Conservation (phyloP, 2,113 vertebrate genomes). For the Grallaria varia region DNA sequence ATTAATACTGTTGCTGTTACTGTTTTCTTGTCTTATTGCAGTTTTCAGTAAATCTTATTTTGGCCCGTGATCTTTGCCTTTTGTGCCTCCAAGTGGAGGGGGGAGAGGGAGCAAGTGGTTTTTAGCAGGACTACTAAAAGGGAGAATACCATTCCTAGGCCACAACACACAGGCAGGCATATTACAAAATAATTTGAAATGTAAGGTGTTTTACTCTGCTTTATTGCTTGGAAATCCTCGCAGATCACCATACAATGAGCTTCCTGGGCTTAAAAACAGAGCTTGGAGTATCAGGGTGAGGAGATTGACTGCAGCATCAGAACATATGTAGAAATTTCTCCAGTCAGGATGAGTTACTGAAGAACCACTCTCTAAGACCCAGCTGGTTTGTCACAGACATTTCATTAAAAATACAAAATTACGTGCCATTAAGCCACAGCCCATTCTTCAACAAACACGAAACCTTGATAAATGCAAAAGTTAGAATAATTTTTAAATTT, state of each 20-base stretch:
- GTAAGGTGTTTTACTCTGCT: neutral
- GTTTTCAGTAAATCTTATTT: neutral
- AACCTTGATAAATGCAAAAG: slow-evolving; percentile 44
- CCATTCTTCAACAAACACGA: neutral
- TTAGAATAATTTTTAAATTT: slow-evolving; percentile 33
- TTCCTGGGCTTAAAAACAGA: neutral
- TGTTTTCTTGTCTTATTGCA: neutral
- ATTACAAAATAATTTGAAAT: slow-evolving; percentile 14
- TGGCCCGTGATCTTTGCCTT: neutral
- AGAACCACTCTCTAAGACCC: neutral
- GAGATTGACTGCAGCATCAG: neutral
- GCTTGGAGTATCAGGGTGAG: neutral
- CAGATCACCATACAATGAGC: neutral
- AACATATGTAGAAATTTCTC: neutral
- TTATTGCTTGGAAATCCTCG: neutral
- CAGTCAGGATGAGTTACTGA: neutral
- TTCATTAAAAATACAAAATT: slow-evolving; percentile 46
- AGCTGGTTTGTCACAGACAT: neutral
- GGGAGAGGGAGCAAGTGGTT: neutral
- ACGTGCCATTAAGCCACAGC: slow-evolving; percentile 8
- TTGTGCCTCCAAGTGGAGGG: neutral
- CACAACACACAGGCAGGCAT: neutral
- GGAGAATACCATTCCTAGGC: neutral
- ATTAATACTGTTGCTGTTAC: neutral
- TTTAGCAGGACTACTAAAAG: neutral